Base-by-base conservation (phyloP, 2,113 vertebrate species). In the Crotophaga sulcirostris region DNA sequence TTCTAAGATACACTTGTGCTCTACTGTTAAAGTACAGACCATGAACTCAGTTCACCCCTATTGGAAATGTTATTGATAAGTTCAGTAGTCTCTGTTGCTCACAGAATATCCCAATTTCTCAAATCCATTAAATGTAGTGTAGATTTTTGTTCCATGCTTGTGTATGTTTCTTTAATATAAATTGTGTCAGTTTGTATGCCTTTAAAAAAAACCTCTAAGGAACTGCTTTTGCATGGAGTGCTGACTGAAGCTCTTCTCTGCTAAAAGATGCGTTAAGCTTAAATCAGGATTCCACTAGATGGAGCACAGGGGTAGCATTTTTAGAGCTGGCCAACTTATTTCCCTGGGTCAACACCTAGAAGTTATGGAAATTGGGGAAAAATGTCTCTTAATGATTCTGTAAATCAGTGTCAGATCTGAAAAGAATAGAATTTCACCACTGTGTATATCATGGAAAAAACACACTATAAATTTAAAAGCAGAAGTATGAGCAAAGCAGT, bases 271-370 rank as follows among this genome's bases (percentile, higher is more conserved):
- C n/a, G 18, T 77, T 80, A 84, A 97, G 70, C 14, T 94, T 92
- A 89, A 96, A 69, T 94, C 87, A 91, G 26, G 60, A 83, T 94
- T 97, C 98, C 98, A 98, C 98, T 98, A 98, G 98, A 96, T 98
- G 98, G 97, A 98, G 98, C 98, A 98, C 97, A 97, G 97, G 84
- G 97, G 97, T 94, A 97, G 95, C 40, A 94, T 83, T 97, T 97
- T 95, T 94, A 72, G 24, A 91, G 45, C 94, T 80, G 88, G 45
- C 44, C 73, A 87, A 72, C 69, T 21, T 62, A 66, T 42, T 51
- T 83, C 94, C 51, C 79, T 85, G 72, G 69, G 67, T 93, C 79
- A 96, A 58, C 33, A 70, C n/a, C 21, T 86, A 63, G 23, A 89
- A 81, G 59, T 67, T 91, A 67, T 8, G 33, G 83, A 96, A 90